Conservation (phyloP, 1,140 invertebrate species). For the Zophobas atratus region DNA sequence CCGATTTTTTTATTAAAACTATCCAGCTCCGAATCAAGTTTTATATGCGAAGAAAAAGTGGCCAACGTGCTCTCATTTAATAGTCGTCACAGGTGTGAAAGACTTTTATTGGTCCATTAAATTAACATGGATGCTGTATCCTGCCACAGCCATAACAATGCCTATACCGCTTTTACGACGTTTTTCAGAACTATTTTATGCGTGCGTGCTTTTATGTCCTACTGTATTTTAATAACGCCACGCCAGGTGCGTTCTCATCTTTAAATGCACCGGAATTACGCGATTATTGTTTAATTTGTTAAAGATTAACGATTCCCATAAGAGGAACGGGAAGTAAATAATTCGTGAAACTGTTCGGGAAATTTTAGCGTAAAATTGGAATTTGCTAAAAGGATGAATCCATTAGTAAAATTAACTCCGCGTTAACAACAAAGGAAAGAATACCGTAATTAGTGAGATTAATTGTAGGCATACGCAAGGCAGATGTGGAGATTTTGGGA, state of each 20-base stretch:
- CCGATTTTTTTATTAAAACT: neutral
- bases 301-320: slow-evolving; percentile 5
- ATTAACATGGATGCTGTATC: slow-evolving; percentile 33
- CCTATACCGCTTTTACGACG: slow-evolving; percentile 14
- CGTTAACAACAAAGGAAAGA: slow-evolving; percentile 19
- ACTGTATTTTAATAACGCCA: slow-evolving; percentile 3
- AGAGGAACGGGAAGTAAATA: slow-evolving; percentile 1
- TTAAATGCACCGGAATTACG: slow-evolving; percentile 1
- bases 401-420: slow-evolving; percentile 25
- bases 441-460: slow-evolving; percentile 28
- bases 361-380: slow-evolving; percentile 28
- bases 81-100: slow-evolving; percentile 40
- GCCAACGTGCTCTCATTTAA: slow-evolving; percentile 8
- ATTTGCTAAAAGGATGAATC: slow-evolving; percentile 37
- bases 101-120: slow-evolving; percentile 41
- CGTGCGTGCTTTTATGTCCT: slow-evolving; percentile 21
- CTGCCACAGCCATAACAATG: slow-evolving; percentile 24
- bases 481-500: slow-evolving; percentile 1
- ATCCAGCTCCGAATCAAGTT: neutral
- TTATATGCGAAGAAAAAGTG: slow-evolving; percentile 16
- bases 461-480: slow-evolving; percentile 16
- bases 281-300: slow-evolving; percentile 10
- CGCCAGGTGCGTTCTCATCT: slow-evolving; percentile 21
- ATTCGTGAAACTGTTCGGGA: slow-evolving; percentile 1
- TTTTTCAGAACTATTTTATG: slow-evolving; percentile 39